Evolutionary conservation across 2,888 invertebrate genomes (phyloP).

Genomic region (Cataglyphis albicans): DNA sequence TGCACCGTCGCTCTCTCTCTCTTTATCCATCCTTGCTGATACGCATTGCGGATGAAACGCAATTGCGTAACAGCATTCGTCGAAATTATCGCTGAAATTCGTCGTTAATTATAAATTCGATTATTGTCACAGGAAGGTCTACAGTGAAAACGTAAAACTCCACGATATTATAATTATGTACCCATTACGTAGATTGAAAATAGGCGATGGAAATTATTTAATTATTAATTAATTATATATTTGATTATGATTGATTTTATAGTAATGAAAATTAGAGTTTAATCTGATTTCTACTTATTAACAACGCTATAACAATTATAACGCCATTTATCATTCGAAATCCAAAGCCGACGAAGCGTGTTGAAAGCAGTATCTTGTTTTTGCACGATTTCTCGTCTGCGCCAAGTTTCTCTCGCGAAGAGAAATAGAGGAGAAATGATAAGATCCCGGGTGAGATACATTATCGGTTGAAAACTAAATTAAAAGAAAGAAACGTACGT

Average conservation of each 20-base stretch:
- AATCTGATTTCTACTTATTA: slow-evolving; percentile 5
- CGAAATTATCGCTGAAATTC: slow-evolving; percentile 14
- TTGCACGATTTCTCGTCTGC: slow-evolving; percentile 9
- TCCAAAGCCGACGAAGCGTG: background rate
- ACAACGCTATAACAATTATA: background rate
- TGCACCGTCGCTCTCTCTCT: background rate
- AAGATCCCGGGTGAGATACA: slow-evolving; percentile 23
- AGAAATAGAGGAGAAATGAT: background rate
- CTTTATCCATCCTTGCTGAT: background rate
- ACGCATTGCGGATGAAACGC: slow-evolving; percentile 29
- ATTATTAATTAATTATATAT: background rate
- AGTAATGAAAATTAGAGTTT: slow-evolving; percentile 12
- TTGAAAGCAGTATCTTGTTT: background rate
- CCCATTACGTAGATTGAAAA: background rate
- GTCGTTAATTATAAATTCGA: slow-evolving; percentile 29
- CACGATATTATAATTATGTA: background rate
- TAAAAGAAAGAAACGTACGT: slow-evolving; percentile 33
- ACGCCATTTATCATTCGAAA: background rate
- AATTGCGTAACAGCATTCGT: background rate
- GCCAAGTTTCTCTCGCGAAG: background rate
- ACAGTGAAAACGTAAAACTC: background rate
- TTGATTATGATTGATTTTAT: background rate
- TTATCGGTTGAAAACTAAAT: slow-evolving; percentile 36
- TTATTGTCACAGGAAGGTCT: background rate
- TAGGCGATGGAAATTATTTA: slow-evolving; percentile 5